Base-by-base conservation (phyloP, 2,888 invertebrate genomes). In the Epinotia nisella region DNA sequence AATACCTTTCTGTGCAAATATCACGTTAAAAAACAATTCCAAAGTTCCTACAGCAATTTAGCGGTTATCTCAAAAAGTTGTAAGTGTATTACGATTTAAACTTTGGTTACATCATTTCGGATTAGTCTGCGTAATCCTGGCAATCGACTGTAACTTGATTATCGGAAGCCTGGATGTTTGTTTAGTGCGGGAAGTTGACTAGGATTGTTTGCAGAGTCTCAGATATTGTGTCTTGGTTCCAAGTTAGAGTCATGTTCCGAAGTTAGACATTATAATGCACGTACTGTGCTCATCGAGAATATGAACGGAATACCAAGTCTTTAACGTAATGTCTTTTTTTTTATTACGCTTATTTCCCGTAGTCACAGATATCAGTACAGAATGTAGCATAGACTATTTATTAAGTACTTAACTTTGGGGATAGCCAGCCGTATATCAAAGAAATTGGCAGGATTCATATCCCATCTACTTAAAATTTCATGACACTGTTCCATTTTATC, bases 141-240 rank as follows among this genome's bases (percentile, higher is more conserved):
- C 66, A 60, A 55, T 71, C 59, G 60, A 39, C 39, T 58, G 53
- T 71, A 61, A 71, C 55, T 67, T 53, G 45, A 55, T 71, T 71
- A 61, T 71, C 19, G 66, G 66, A 51, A 65, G 53, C 53, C 60
- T 61, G 71, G 41, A 66, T 39, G 59, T 66, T n/a, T 71, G 66
- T 71, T 67, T 61, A 55, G 66, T 51, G 60, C 51, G 55, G 66
- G 66, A 71, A 71, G 67, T 71, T 45, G 71, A 71, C 66, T 53
- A 61, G 53, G 60, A 71, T 67, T 71, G 66, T 61, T 71, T 60
- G 55, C 56, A n/a, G 21, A 19, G 53, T 60, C 59, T 66, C 59
- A 45, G 29, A 45, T 49, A 56, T 55, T 69, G 68, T 59, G 59
- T 53, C 39, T 56, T 24, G n/a, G 13, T 24, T 58, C 39, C 45